Conservation (phyloP, 2,888 invertebrate species). For the Caenorhabditis sp. region DNA sequence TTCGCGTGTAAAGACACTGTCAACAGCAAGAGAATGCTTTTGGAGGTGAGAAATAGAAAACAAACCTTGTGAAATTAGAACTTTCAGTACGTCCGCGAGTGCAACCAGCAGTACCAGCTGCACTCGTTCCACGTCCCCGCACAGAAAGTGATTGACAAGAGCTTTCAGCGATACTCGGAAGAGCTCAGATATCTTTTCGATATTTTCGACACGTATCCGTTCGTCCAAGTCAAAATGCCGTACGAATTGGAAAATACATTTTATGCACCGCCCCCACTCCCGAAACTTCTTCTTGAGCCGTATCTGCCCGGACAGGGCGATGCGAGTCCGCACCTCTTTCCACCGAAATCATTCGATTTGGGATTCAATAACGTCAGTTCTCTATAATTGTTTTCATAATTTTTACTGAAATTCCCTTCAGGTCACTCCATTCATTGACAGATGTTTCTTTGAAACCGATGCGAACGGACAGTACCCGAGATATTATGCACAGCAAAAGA, state of each 20-base stretch:
- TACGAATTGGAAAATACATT: neutral
- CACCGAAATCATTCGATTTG: neutral
- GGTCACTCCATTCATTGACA: too few species aligned
- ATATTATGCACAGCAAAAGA: neutral
- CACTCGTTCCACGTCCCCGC: neutral
- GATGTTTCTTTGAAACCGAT: neutral
- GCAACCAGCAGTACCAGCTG: neutral
- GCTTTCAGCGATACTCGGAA: neutral
- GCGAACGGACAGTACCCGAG: too few species aligned
- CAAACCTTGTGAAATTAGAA: neutral
- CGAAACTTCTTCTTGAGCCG: conserved; percentile 6
- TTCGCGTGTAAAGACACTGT: neutral
- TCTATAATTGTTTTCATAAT: too few species aligned
- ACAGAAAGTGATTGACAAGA: neutral
- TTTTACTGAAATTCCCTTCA: too few species aligned
- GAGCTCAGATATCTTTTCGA: conserved; percentile 5
- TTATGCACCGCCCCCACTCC: conserved; percentile 7
- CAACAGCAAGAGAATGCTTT: neutral
- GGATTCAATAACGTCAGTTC: conserved; percentile 6
- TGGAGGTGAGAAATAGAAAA: neutral
- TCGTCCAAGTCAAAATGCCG: too few species aligned
- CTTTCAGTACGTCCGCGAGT: conserved; percentile 5
- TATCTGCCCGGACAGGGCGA: neutral
- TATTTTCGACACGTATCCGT: too few species aligned
- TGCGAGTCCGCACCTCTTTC: neutral